phyloP scores from a whole-genome alignment of 2,888 invertebrate genomes.

The Alsophila aescularia region DNA sequence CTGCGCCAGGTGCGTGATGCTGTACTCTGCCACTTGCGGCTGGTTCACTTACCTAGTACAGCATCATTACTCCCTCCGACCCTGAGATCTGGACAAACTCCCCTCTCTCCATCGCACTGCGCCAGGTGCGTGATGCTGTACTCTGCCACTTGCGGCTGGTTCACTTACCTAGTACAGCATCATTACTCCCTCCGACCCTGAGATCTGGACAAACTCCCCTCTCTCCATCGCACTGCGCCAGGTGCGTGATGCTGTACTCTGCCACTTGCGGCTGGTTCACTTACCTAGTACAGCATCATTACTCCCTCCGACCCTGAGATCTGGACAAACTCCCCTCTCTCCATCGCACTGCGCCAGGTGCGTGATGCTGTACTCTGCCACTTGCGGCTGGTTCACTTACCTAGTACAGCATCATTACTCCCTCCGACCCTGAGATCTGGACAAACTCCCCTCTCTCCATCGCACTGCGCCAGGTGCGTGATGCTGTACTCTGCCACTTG shows the following conservation, averaged over 20 bases:
- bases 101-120: conserved; percentile 92
- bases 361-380: conserved; percentile 93
- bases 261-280: no score
- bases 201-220: conserved; percentile 94
- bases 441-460: conserved; percentile 92
- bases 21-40: conserved; percentile 94
- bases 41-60: conserved; percentile 84
- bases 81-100: conserved; percentile 93
- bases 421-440: conserved; percentile 93
- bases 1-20: conserved; percentile 91
- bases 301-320: conserved; percentile 90
- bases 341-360: conserved; percentile 93
- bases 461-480: conserved; percentile 91
- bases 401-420: conserved; percentile 89
- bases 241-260: conserved; percentile 93
- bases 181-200: conserved; percentile 91
- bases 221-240: conserved; percentile 92
- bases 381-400: no score
- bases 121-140: conserved; percentile 93
- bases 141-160: no score
- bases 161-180: conserved; percentile 87
- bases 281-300: conserved; percentile 89
- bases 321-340: conserved; percentile 93
- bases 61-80: conserved; percentile 93
- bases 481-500: conserved; percentile 94